phyloP scores from a whole-genome alignment of 2,888 invertebrate species.

The Saturnia pavonia region DNA sequence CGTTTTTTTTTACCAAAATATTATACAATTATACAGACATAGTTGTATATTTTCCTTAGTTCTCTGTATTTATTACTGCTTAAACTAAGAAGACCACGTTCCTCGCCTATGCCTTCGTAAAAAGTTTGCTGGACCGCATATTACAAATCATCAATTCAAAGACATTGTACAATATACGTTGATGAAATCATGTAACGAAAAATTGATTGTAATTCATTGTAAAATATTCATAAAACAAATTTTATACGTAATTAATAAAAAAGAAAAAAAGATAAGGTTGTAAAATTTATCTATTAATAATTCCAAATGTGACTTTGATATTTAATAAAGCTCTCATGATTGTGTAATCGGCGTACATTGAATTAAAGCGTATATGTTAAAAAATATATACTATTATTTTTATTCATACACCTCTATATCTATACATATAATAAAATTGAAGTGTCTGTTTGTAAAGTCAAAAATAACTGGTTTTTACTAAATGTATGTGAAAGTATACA shows the following conservation, averaged over 20 bases:
- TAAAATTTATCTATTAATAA: conserved; percentile 51
- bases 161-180: conserved; percentile 7
- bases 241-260: conserved; percentile 15
- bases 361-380: conserved; percentile 77
- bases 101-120: no score
- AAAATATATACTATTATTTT: conserved; percentile 24
- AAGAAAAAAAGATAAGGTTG: conserved; percentile 61
- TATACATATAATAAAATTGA: no score
- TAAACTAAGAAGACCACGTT: neutral
- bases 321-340: conserved; percentile 72
- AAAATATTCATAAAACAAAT: conserved; percentile 28
- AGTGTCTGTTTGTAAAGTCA: no score
- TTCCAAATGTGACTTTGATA: conserved; percentile 66
- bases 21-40: no score
- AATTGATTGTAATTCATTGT: conserved; percentile 54
- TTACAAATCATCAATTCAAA: neutral
- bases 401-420: neutral
- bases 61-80: neutral
- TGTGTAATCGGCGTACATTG: conserved; percentile 75
- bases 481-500: no score
- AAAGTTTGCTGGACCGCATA: neutral
- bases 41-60: no score
- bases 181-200: conserved; percentile 13
- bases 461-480: no score
- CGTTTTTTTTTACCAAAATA: no score